Percentiles rank a stretch among this genome's conserved stretches.
Evolutionary conservation across 2,888 invertebrate genomes (phyloP).

Genomic region (Pedicia rivosa): DNA sequence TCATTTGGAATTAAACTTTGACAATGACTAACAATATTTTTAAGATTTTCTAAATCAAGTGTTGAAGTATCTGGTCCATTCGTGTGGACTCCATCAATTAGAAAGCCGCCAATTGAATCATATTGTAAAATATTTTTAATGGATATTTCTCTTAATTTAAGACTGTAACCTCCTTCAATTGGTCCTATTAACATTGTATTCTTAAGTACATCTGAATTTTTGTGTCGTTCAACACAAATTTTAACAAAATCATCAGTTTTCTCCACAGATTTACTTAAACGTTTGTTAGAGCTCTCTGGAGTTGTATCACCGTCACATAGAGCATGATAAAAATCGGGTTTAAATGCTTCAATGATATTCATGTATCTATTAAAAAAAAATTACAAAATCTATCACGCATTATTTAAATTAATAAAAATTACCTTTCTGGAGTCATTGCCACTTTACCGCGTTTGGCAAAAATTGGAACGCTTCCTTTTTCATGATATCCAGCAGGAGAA

Average conservation of each 20-base stretch:
- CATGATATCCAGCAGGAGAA: slow-evolving; percentile 55
- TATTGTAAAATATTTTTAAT: slow-evolving; percentile 40
- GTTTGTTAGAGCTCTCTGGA: slow-evolving; percentile 46
- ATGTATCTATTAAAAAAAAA: slow-evolving; percentile 42
- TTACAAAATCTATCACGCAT: slow-evolving; percentile 2
- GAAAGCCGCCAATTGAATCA: slow-evolving; percentile 48
- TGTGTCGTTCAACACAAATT: slow-evolving; percentile 48
- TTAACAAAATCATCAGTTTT: slow-evolving; percentile 50
- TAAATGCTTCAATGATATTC: slow-evolving; percentile 56
- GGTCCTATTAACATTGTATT: slow-evolving; percentile 34
- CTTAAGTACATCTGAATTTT: slow-evolving; percentile 33
- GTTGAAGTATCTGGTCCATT: slow-evolving; percentile 42
- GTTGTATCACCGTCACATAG: slow-evolving; percentile 49
- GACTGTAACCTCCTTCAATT: slow-evolving; percentile 47
- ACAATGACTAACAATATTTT: slow-evolving; percentile 43
- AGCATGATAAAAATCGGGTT: slow-evolving; percentile 68
- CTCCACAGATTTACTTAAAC: slow-evolving; percentile 52
- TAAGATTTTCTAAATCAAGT: slow-evolving; percentile 36
- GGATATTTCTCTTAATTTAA: slow-evolving; percentile 44
- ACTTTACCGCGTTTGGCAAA: slow-evolving; percentile 68
- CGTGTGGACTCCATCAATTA: slow-evolving; percentile 68
- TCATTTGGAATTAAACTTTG: slow-evolving; percentile 40
- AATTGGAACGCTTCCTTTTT: slow-evolving; percentile 50
- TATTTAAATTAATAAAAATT: slow-evolving; percentile 11
- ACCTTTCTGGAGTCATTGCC: slow-evolving; percentile 43